Percentiles rank a stretch among this genome's conserved stretches.
phyloP scores from a whole-genome alignment of 2,888 invertebrate species.

The Lydus trimaculatus region DNA sequence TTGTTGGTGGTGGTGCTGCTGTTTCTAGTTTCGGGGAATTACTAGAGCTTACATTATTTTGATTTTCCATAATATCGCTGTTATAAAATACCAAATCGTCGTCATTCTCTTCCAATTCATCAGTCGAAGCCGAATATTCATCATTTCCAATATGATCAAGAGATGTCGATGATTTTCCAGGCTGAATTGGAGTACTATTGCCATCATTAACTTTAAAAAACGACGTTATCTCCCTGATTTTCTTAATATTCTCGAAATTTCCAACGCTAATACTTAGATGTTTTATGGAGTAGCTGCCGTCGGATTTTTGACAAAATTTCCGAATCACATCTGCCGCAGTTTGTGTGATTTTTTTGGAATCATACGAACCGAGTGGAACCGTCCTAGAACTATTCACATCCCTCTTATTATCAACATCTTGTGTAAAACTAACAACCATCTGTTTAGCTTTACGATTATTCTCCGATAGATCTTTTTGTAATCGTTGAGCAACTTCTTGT shows the following conservation, averaged over 20 bases:
- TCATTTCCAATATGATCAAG: not conserved
- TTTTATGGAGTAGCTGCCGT: slow-evolving; percentile 64
- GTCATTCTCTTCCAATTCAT: slow-evolving; percentile 29
- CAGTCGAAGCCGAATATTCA: slow-evolving; percentile 29
- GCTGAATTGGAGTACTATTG: not conserved
- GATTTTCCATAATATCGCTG: slow-evolving; percentile 15
- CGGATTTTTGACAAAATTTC: slow-evolving; percentile 59
- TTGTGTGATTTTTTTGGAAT: slow-evolving; percentile 70
- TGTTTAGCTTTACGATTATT: slow-evolving; percentile 82
- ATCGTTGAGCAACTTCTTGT: slow-evolving; percentile 82
- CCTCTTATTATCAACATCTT: slow-evolving; percentile 63
- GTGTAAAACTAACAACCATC: slow-evolving; percentile 77
- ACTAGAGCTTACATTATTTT: slow-evolving; percentile 17
- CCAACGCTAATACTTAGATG: slow-evolving; percentile 81
- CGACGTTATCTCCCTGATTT: slow-evolving; percentile 55
- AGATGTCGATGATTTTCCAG: not conserved
- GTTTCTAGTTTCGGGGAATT: slow-evolving; percentile 38
- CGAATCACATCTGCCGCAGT: slow-evolving; percentile 73
- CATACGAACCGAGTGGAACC: slow-evolving; percentile 67
- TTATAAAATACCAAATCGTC: slow-evolving; percentile 35
- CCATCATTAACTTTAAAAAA: slow-evolving; percentile 43
- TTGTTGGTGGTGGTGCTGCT: slow-evolving; percentile 24
- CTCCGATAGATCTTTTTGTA: slow-evolving; percentile 80
- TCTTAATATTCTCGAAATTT: slow-evolving; percentile 74
- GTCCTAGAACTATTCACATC: slow-evolving; percentile 73